These are phyloP conservation scores for Cotesia typhae DNA, from an alignment of 1,140 invertebrate species.

Conservation along the genomic window DNA sequence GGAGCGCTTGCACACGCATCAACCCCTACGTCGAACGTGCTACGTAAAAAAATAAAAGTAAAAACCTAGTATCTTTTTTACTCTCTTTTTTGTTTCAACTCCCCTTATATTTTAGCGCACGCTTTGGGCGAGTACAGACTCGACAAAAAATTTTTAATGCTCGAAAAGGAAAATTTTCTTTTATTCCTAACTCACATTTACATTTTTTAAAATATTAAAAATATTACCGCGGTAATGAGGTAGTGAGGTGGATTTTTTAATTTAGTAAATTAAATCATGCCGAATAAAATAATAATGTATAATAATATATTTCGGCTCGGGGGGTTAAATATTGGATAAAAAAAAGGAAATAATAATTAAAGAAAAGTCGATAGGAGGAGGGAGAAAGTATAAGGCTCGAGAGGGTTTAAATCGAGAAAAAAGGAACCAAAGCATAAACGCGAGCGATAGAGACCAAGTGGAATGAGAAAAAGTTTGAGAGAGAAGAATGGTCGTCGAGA, in stretches of 20 bases:
- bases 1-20: conserved; percentile 22
- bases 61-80: conserved; percentile 1
- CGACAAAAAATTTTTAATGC: too few species aligned
- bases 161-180: too few species aligned
- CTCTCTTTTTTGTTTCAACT: conserved; percentile 12
- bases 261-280: too few species aligned
- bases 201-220: too few species aligned
- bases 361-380: not conserved
- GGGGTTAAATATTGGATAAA: not conserved
- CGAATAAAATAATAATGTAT: too few species aligned
- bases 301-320: not conserved
- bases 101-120: conserved; percentile 10
- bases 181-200: too few species aligned
- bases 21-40: conserved; percentile 28
- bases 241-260: too few species aligned
- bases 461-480: conserved; percentile 38
- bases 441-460: conserved; percentile 13
- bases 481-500: conserved; percentile 40
- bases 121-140: conserved; percentile 4
- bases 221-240: too few species aligned
- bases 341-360: conserved; percentile 7
- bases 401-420: conserved; percentile 20
- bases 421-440: not conserved
- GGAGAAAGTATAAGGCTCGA: not conserved
- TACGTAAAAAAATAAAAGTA: conserved; percentile 4